Evolutionary conservation across 2,113 vertebrate species (phyloP), one percentile per base, ranked within the genome.

Genomic region (Epinephelus lanceolatus): DNA sequence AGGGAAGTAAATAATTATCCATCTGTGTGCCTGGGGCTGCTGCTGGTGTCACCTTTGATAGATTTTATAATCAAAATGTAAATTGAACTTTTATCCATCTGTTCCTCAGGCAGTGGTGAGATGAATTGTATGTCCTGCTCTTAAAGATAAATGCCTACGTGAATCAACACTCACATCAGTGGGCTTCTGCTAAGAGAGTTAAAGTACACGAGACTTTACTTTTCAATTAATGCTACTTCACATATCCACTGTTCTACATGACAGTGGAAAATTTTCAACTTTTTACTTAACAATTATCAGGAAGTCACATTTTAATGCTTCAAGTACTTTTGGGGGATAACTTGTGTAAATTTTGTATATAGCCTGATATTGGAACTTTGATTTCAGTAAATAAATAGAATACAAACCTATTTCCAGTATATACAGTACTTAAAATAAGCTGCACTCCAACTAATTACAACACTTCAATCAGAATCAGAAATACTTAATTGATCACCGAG

Each of bases 31-130:
- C n/a, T 63, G 47, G 18, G 23, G 30, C n/a, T 15, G 13, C 45
- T 68, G 40, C 25, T n/a, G 4, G 3, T 69, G 42, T 60, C 14
- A 37, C 5, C 21, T 61, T 51, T 51, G 27, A 60, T 51, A 12
- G 11, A 51, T 60, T 59, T 61, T 37, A 27, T 37, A 60, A 61
- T 62, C 11, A 53, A 71, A 63, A 13, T 80, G 19, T 72, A 56
- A 65, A 66, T 19, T 56, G 1, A 72, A 56, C 18, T 21, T 37
- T 27, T 19, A 61, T 49, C 2, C 4, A 11, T 62, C 12, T 47
- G n/a, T 49, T 59, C 52, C 51, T 57, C 21, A 4, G 55, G 6
- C 27, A 14, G 0, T 9, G 19, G 25, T 37, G 21, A 21, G 59
- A 18, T 14, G 9, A 17, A 52, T 37, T 62, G 1, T 55, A 2